Evolutionary conservation across 1,140 invertebrate species (phyloP), one percentile per base, ranked within the genome.

Genomic region (Halictus rubicundus): DNA sequence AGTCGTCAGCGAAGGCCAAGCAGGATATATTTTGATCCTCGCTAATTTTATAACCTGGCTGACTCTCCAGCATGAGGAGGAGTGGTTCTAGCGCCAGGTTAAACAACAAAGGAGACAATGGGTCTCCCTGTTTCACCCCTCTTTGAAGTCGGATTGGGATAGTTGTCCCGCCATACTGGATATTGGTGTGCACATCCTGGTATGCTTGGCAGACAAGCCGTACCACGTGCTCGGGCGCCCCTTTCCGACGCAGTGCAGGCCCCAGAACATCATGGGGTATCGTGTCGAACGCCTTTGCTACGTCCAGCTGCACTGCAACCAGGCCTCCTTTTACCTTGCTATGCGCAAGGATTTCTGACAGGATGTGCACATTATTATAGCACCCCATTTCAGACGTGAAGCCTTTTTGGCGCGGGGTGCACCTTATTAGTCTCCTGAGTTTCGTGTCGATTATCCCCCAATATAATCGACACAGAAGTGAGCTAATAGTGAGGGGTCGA

Each of bases 401-500:
- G 4, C 86, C 87, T 63, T 89, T 87, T 46, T 90, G 89, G n/a
- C 82, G 60, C 9, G 79, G 69, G 21, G 57, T 78, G 12, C 79
- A 70, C 3, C 14, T 42, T 0, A 89, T 46, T 2, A 66, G 23
- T 0, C 4, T 7, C 46, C 82, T 61, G 10, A 90, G 59, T 32
- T 71, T 86, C 9, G 52, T 4, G 32, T 88, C 88, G 49, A 90
- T 69, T 42, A 88, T 70, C 16, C 71, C 79, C 39, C 83, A 84
- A 66, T 84, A 89, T 9, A 81, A 32, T 60, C 89, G 63, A 37
- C 72, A 57, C 2, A 88, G 12, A 10, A 88, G 19, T 3, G 84
- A 85, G 19, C 80, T 72, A 14, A 86, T 86, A 2, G 80, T 87
- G 25, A 89, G 78, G 19, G 89, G 89, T 19, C 87, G 23, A 64